Evolutionary conservation across 2,888 invertebrate species (phyloP).

Genomic region (Dromius quadrimaculatus): DNA sequence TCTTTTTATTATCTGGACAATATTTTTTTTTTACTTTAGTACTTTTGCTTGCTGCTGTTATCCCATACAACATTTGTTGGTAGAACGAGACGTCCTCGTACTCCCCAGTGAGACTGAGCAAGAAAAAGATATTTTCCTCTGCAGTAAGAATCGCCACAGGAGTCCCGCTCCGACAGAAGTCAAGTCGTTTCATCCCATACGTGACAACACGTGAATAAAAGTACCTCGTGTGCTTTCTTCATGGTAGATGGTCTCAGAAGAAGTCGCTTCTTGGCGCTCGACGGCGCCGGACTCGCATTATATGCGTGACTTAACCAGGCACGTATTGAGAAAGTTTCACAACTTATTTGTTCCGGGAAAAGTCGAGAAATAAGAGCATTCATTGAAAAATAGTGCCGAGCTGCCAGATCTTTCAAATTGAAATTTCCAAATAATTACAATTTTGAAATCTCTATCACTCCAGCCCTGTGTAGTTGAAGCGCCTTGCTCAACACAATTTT

Average conservation of each 20-base stretch:
- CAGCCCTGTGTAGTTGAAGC: background rate
- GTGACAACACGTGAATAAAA: slow-evolving; percentile 65
- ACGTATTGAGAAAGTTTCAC: background rate
- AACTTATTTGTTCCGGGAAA: background rate
- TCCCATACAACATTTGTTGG: no score
- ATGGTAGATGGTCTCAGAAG: background rate
- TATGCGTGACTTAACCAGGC: background rate
- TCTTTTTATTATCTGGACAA: no score
- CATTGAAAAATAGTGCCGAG: background rate
- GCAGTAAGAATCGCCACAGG: slow-evolving; percentile 56
- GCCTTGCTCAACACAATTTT: slow-evolving; percentile 26
- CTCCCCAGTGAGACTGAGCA: no score
- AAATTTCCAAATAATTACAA: no score
- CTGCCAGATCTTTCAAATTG: background rate
- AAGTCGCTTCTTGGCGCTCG: slow-evolving; percentile 1
- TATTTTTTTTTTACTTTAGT: no score
- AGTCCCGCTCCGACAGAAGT: slow-evolving; percentile 62
- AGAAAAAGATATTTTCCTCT: background rate
- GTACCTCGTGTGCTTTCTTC: slow-evolving; percentile 28
- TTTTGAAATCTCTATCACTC: background rate
- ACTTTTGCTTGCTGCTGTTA: no score
- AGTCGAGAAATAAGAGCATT: background rate
- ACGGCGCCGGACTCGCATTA: slow-evolving; percentile 24
- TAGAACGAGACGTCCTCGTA: no score
- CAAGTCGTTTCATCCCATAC: slow-evolving; percentile 58